Percentiles rank a stretch among this genome's conserved stretches.
These are phyloP conservation scores for Anadara kagoshimensis DNA, from an alignment of 1,140 invertebrate species.

Conservation along the genomic window DNA sequence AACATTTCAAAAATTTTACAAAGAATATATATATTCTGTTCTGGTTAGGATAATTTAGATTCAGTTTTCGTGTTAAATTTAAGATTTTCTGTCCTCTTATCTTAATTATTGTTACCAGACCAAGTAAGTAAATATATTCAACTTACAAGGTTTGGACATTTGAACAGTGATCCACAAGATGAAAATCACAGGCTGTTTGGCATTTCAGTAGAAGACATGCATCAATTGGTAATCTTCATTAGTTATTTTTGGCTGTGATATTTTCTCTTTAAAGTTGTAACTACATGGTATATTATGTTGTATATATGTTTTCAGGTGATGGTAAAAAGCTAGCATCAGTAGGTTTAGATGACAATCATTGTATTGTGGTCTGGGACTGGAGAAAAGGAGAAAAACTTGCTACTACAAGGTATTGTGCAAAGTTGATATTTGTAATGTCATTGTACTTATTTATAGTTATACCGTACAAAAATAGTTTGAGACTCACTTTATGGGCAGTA, in stretches of 20 bases:
- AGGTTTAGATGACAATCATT: slow-evolving; percentile 74
- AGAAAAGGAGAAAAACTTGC: slow-evolving; percentile 74
- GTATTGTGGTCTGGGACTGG: slow-evolving; percentile 75
- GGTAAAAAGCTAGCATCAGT: slow-evolving; percentile 73
- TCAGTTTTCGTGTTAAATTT: too few relatives aligned
- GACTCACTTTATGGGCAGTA: too few relatives aligned
- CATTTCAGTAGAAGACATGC: too few relatives aligned
- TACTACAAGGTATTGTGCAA: slow-evolving; percentile 62
- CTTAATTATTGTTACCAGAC: too few relatives aligned
- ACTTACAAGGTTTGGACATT: not conserved
- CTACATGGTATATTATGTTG: not conserved
- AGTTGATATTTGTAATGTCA: too few relatives aligned
- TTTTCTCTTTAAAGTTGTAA: not conserved
- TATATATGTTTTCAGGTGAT: slow-evolving; percentile 61
- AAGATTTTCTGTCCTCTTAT: too few relatives aligned
- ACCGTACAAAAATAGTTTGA: too few relatives aligned
- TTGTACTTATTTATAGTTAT: too few relatives aligned
- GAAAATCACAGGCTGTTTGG: not conserved
- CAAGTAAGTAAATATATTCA: too few relatives aligned
- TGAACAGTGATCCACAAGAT: not conserved
- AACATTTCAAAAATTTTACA: too few relatives aligned
- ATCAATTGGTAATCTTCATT: not conserved
- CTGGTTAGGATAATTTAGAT: too few relatives aligned
- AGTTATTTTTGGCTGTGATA: not conserved
- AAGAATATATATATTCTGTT: too few relatives aligned